Conservation (phyloP, 2,888 invertebrate genomes). For the Aspidapion aeneum region DNA sequence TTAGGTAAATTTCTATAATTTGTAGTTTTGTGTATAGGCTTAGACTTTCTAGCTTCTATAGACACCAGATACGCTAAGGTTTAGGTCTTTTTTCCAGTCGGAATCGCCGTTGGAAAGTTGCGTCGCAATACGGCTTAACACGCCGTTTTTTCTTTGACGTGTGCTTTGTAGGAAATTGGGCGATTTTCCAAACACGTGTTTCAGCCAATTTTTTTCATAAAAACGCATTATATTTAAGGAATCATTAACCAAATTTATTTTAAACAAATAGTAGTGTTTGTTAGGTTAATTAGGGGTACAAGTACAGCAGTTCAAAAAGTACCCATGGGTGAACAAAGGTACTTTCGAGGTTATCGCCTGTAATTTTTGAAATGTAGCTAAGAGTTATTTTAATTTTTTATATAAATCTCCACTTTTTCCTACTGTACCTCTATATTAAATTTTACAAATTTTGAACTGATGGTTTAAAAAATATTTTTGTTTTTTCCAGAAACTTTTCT, state of each 20-base stretch:
- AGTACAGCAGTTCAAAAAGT: too few species aligned
- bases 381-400: too few species aligned
- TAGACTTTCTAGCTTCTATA: background rate
- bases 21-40: background rate
- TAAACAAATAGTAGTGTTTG: too few species aligned
- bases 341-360: too few species aligned
- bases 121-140: background rate
- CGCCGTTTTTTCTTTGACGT: background rate
- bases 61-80: background rate
- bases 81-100: background rate
- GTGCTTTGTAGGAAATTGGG: background rate
- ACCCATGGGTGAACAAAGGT: too few species aligned
- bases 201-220: background rate
- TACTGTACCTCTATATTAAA: too few species aligned
- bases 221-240: background rate
- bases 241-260: too few species aligned
- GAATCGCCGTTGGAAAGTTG: background rate
- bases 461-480: too few species aligned
- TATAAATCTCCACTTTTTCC: too few species aligned
- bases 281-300: background rate
- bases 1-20: background rate
- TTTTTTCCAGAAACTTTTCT: slow-evolving; percentile 5
- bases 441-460: too few species aligned
- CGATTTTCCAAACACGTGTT: background rate
- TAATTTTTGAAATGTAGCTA: too few species aligned